Evolutionary conservation across 2,888 invertebrate species (phyloP).

Genomic region (Steinernema scapterisci): DNA sequence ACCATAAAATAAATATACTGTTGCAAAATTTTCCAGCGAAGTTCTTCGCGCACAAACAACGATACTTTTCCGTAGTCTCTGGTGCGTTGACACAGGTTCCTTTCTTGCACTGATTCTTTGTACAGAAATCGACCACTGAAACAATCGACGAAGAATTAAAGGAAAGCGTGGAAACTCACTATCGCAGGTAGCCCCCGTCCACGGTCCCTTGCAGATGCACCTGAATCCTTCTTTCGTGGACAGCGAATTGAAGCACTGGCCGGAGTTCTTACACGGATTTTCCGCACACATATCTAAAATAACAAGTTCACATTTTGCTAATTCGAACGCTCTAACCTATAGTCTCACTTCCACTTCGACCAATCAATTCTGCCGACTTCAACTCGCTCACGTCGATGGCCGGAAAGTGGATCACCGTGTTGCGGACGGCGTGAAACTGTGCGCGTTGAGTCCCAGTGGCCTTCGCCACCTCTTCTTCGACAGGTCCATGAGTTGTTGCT

Average conservation of each 20-base stretch:
- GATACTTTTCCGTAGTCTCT: slow-evolving; percentile 38
- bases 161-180: neutral
- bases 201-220: slow-evolving; percentile 6
- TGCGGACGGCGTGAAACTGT: slow-evolving; percentile 1
- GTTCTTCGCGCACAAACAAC: slow-evolving; percentile 44
- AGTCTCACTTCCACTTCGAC: neutral
- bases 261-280: neutral
- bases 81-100: slow-evolving; percentile 45
- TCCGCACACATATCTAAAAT: neutral
- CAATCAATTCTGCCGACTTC: neutral
- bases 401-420: slow-evolving; percentile 8
- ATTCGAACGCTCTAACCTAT: neutral
- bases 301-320: neutral
- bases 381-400: neutral
- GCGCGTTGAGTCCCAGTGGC: neutral
- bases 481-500: too few species aligned
- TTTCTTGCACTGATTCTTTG: slow-evolving; percentile 30
- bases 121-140: slow-evolving; percentile 17
- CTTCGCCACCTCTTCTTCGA: neutral
- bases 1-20: slow-evolving; percentile 35
- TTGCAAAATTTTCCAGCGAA: slow-evolving; percentile 47
- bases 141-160: neutral
- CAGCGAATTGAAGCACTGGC: neutral
- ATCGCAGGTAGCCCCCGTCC: neutral
- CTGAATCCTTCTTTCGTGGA: neutral